A percentile compares a stretch with the other conserved stretches of the same genome.
phyloP scores from a whole-genome alignment of 2,113 vertebrate genomes.

The Alligator mississippiensis region DNA sequence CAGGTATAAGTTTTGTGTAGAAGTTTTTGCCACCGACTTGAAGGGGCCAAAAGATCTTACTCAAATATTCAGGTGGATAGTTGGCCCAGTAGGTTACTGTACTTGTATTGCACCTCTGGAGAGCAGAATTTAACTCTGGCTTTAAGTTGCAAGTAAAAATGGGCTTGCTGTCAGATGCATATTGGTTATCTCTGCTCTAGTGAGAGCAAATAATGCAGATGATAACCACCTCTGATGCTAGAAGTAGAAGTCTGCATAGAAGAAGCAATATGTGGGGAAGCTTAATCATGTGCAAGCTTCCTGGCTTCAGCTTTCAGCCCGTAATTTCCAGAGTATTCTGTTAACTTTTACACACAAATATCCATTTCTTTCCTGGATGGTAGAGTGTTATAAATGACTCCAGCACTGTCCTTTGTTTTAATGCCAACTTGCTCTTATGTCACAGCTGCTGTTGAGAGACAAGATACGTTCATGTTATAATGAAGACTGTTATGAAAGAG shows the following conservation, averaged over 20 bases:
- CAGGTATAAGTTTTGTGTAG: no score
- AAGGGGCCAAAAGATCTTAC: accelerated
- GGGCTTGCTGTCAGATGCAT: neutral
- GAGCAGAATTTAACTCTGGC: neutral
- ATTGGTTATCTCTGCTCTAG: neutral
- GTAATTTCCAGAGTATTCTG: neutral
- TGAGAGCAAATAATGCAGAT: neutral
- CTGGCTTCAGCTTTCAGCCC: neutral
- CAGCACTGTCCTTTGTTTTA: conserved; percentile 49
- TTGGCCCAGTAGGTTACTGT: neutral
- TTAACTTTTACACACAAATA: neutral
- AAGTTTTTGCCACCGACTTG: neutral
- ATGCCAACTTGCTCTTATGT: conserved; percentile 25
- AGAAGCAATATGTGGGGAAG: neutral
- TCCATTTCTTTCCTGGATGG: neutral
- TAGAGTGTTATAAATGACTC: neutral
- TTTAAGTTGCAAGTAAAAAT: neutral
- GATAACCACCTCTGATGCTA: accelerated
- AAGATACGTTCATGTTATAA: conserved; percentile 23
- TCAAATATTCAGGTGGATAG: accelerated
- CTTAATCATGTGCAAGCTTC: accelerated
- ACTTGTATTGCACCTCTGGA: neutral
- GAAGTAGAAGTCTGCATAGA: neutral
- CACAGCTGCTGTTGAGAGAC: conserved; percentile 56
- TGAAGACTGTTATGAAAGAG: conserved; percentile 60